Evolutionary conservation across 2,888 invertebrate genomes (phyloP).

Genomic region (Drosophila buzzatii): DNA sequence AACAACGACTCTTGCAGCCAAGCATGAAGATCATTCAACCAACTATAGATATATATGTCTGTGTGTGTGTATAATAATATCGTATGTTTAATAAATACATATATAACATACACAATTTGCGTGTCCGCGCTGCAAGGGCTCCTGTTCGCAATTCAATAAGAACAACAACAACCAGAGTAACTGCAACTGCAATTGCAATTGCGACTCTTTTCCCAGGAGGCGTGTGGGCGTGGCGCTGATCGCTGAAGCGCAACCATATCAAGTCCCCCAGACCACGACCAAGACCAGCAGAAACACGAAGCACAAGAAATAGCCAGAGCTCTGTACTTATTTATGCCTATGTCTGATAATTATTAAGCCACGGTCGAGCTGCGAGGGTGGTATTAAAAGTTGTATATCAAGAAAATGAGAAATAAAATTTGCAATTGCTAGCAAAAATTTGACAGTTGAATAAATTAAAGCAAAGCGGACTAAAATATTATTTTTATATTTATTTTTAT

Average conservation of each 20-base stretch:
- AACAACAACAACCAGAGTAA: conserved; percentile 50
- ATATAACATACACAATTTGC: conserved; percentile 58
- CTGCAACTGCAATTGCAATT: background rate
- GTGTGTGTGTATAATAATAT: background rate
- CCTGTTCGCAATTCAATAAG: conserved; percentile 50
- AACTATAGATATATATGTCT: conserved; percentile 12
- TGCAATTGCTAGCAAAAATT: too few species aligned
- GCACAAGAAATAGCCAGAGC: conserved; percentile 25
- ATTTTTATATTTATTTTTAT: too few species aligned
- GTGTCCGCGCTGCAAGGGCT: conserved; percentile 60
- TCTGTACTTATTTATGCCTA: conserved; percentile 24
- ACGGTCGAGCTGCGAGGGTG: conserved; percentile 27
- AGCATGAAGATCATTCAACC: conserved; percentile 75
- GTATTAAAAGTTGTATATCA: background rate
- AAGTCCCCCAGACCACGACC: conserved; percentile 36
- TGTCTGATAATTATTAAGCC: conserved; percentile 46
- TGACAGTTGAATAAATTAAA: too few species aligned
- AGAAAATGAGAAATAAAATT: background rate
- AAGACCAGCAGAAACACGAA: conserved; percentile 28
- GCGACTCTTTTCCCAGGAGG: conserved; percentile 59
- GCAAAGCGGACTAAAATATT: too few species aligned
- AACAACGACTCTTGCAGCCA: conserved; percentile 42
- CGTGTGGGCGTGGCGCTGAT: conserved; percentile 61
- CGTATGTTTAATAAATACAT: too few species aligned
- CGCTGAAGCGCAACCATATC: conserved; percentile 68